Evolutionary conservation across 1,140 invertebrate species (phyloP).

Genomic region (Leptestheria dahalacensis): DNA sequence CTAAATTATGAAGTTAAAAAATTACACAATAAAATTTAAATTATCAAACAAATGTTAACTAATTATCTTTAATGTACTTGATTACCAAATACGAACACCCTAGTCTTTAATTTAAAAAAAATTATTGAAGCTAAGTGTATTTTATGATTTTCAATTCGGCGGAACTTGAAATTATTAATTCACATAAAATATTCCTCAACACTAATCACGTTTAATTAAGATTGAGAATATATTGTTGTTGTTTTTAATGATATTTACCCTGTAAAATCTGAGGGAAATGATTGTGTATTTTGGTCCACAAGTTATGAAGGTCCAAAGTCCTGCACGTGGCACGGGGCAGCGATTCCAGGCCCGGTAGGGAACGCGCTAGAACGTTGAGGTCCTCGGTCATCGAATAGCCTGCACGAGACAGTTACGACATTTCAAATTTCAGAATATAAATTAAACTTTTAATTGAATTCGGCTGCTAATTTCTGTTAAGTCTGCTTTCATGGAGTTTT

Average conservation of each 20-base stretch:
- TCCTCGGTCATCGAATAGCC: slow-evolving; percentile 43
- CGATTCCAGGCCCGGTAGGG: slow-evolving; percentile 35
- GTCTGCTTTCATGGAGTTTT: too few relatives aligned
- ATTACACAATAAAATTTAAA: neutral
- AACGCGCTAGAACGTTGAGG: slow-evolving; percentile 37
- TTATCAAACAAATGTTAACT: neutral
- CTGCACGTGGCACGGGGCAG: slow-evolving; percentile 28
- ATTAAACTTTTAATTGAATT: too few relatives aligned
- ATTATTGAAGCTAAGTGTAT: neutral
- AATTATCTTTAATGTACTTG: neutral
- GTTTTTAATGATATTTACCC: slow-evolving; percentile 30
- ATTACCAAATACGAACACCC: too few relatives aligned
- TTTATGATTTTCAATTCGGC: too few relatives aligned
- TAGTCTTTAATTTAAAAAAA: neutral
- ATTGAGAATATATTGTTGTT: slow-evolving; percentile 18
- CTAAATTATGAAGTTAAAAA: neutral
- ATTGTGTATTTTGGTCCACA: slow-evolving; percentile 37
- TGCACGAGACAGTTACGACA: slow-evolving; percentile 21
- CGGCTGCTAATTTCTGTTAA: too few relatives aligned
- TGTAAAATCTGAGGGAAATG: slow-evolving; percentile 33
- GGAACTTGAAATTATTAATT: too few relatives aligned
- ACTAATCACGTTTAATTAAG: neutral
- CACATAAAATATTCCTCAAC: neutral
- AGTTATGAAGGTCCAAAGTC: slow-evolving; percentile 35
- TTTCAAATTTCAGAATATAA: neutral